These are phyloP conservation scores for Bombylius major DNA, from an alignment of 2,888 invertebrate species.

Conservation along the genomic window DNA sequence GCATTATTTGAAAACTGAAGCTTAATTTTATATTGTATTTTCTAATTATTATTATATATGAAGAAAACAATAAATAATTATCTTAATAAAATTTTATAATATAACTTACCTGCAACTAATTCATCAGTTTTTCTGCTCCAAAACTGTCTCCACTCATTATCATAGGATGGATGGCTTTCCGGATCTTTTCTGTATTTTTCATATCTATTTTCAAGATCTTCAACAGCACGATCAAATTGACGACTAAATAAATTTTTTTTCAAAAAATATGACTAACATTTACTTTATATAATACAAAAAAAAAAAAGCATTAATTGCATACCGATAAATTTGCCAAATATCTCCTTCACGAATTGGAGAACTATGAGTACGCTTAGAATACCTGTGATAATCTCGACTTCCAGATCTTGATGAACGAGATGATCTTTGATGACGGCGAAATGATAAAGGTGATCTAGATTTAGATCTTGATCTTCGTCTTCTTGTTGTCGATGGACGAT, in stretches of 20 bases:
- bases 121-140: constrained; percentile 74
- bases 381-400: not conserved
- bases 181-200: constrained; percentile 46
- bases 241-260: constrained; percentile 3
- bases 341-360: constrained; percentile 14
- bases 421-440: not conserved
- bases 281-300: not conserved
- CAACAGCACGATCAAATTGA: constrained; percentile 9
- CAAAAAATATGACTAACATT: not conserved
- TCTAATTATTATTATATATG: no score
- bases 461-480: constrained; percentile 2
- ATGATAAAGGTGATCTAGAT: not conserved
- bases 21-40: no score
- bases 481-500: not conserved
- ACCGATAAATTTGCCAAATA: constrained; percentile 30
- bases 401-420: constrained; percentile 12
- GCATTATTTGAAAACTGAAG: no score
- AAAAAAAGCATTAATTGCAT: not conserved
- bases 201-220: constrained; percentile 41
- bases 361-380: no score
- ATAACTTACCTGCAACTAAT: constrained; percentile 28
- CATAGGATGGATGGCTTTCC: constrained; percentile 72
- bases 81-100: no score
- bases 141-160: constrained; percentile 78
- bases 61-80: no score